Conservation (phyloP, 1,140 invertebrate species). For the Dolichoris vasculosae region DNA sequence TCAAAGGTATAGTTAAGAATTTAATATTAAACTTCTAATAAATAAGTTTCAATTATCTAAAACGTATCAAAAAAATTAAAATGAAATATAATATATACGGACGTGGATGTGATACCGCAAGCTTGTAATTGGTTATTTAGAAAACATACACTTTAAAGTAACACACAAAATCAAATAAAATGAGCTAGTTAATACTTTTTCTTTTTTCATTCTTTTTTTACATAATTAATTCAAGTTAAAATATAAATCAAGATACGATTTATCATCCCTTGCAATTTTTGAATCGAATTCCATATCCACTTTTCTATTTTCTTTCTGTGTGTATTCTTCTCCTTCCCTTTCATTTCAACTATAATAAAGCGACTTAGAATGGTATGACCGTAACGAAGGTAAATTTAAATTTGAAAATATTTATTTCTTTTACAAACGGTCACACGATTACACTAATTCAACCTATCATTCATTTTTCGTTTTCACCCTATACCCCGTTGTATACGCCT, state of each 20-base stretch:
- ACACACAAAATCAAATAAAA: not conserved
- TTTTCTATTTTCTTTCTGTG: not conserved
- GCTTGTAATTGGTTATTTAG: no score
- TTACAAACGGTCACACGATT: slow-evolving; percentile 72
- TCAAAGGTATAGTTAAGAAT: no score
- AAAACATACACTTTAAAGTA: not conserved
- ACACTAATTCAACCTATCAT: slow-evolving; percentile 74
- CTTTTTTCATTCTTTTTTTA: not conserved
- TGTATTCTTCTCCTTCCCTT: not conserved
- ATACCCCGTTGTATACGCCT: slow-evolving; percentile 61
- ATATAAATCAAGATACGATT: slow-evolving; percentile 74
- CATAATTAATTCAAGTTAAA: slow-evolving; percentile 65
- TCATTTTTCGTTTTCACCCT: slow-evolving; percentile 61
- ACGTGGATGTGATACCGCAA: no score
- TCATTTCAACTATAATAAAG: not conserved
- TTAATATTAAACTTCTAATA: no score
- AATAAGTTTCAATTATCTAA: no score
- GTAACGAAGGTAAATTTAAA: slow-evolving; percentile 52
- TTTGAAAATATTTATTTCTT: slow-evolving; percentile 57
- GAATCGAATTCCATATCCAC: slow-evolving; percentile 12
- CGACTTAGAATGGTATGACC: not conserved
- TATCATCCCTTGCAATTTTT: slow-evolving; percentile 64
- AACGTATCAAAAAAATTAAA: no score
- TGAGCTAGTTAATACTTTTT: not conserved
- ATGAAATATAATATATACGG: no score